These are phyloP conservation scores for Tiaroga cobitis DNA, from an alignment of 2,797 vertebrate genomes.

Conservation along the genomic window DNA sequence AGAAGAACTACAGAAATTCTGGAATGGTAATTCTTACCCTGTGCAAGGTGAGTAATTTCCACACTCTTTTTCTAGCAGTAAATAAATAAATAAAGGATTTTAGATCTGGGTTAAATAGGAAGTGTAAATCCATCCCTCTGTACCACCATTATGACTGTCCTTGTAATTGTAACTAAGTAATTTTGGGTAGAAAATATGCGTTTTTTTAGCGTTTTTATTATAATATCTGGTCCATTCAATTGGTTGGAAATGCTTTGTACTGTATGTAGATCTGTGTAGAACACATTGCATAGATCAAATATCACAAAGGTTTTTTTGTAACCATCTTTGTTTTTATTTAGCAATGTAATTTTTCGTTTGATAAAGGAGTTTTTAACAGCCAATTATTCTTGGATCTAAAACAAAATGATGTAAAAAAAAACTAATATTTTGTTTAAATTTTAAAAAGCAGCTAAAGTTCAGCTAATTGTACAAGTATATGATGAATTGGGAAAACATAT, in stretches of 20 bases:
- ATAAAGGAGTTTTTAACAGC: no score
- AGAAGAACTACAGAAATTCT: constrained; percentile 99
- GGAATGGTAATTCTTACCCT: constrained; percentile 94
- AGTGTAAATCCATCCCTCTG: not conserved
- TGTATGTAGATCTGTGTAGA: not conserved
- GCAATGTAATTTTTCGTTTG: not conserved
- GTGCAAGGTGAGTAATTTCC: constrained; percentile 86
- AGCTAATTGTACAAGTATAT: no score
- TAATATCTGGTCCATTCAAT: not conserved
- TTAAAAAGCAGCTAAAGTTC: no score
- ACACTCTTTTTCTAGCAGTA: not conserved
- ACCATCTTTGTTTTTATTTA: not conserved
- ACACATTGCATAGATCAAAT: not conserved
- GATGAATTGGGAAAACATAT: no score
- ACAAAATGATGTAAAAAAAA: no score
- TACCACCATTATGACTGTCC: not conserved
- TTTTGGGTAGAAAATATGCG: not conserved
- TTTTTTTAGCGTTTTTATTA: not conserved
- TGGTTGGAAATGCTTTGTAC: not conserved
- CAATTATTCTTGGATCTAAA: no score
- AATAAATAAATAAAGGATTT: not conserved
- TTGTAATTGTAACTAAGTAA: not conserved
- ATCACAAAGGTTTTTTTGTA: not conserved
- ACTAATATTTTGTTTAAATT: no score
- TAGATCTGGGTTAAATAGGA: not conserved